Conservation (phyloP, 2,888 invertebrate species). For the Keiferia lycopersicella region DNA sequence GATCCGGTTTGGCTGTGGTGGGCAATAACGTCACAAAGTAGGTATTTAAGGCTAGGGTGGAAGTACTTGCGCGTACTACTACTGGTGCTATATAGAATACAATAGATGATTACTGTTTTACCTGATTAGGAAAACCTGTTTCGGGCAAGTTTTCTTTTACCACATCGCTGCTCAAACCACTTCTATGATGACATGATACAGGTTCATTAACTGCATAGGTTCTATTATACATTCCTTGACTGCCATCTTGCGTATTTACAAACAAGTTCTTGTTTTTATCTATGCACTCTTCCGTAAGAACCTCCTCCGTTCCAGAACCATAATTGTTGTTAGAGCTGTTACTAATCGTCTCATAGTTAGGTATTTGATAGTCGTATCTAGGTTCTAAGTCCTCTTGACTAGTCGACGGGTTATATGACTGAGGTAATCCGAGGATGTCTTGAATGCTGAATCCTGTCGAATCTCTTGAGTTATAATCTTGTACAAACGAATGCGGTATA, state of each 20-base stretch:
- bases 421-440: slow-evolving; percentile 73
- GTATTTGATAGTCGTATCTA: slow-evolving; percentile 67
- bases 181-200: slow-evolving; percentile 59
- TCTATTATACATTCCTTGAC: slow-evolving; percentile 58
- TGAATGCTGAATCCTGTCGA: slow-evolving; percentile 76
- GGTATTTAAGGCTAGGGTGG: slow-evolving; percentile 1
- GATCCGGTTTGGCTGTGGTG: slow-evolving; percentile 72
- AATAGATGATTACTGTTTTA: slow-evolving; percentile 43
- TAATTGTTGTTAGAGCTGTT: slow-evolving; percentile 65
- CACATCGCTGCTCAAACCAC: slow-evolving; percentile 51
- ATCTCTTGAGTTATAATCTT: slow-evolving; percentile 76
- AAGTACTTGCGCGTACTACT: not conserved
- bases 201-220: slow-evolving; percentile 59
- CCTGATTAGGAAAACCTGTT: slow-evolving; percentile 68
- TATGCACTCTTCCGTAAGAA: slow-evolving; percentile 52
- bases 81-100: not conserved
- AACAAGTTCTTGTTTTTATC: slow-evolving; percentile 51
- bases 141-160: slow-evolving; percentile 59
- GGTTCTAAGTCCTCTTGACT: slow-evolving; percentile 55
- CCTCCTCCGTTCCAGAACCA: slow-evolving; percentile 60
- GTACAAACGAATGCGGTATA: slow-evolving; percentile 59
- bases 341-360: slow-evolving; percentile 67
- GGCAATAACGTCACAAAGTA: slow-evolving; percentile 44
- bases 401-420: slow-evolving; percentile 54
- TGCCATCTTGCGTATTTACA: slow-evolving; percentile 47